These are phyloP conservation scores for Thomomys bottae DNA, from an alignment of 2,113 vertebrate species.

Conservation along the genomic window DNA sequence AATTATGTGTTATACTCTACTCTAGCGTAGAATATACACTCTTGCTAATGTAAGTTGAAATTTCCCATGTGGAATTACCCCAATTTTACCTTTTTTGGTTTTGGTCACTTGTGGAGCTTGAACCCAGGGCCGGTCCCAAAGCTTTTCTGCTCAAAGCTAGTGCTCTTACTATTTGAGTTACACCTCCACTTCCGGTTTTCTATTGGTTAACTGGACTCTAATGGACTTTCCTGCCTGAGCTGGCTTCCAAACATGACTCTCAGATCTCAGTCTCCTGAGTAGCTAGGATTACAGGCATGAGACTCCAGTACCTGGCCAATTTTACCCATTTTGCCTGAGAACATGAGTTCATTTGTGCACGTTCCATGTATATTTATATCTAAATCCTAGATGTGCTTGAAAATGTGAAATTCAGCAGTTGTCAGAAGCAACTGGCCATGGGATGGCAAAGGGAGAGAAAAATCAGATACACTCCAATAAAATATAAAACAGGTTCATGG, in stretches of 20 bases:
- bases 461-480: conserved; percentile 57
- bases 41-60: background rate
- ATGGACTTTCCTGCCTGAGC: no score
- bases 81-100: background rate
- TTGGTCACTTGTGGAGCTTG: no score
- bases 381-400: conserved; percentile 60
- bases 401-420: conserved; percentile 75
- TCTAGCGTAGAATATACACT: no score
- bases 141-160: no score
- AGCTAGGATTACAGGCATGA: no score
- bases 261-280: no score
- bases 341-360: conserved; percentile 50
- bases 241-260: no score
- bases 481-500: conserved; percentile 57
- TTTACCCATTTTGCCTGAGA: conserved; percentile 63
- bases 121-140: no score
- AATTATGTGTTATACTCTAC: conserved; percentile 42
- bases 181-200: no score
- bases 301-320: no score
- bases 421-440: conserved; percentile 69
- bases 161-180: no score
- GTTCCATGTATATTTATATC: conserved; percentile 70
- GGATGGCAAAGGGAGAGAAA: conserved; percentile 27
- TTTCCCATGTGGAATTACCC: conserved; percentile 37
- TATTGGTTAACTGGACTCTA: no score